A percentile compares a stretch with the other conserved stretches of the same genome.
Evolutionary conservation across 2,888 invertebrate species (phyloP).

Genomic region (Oeneis ivallda): DNA sequence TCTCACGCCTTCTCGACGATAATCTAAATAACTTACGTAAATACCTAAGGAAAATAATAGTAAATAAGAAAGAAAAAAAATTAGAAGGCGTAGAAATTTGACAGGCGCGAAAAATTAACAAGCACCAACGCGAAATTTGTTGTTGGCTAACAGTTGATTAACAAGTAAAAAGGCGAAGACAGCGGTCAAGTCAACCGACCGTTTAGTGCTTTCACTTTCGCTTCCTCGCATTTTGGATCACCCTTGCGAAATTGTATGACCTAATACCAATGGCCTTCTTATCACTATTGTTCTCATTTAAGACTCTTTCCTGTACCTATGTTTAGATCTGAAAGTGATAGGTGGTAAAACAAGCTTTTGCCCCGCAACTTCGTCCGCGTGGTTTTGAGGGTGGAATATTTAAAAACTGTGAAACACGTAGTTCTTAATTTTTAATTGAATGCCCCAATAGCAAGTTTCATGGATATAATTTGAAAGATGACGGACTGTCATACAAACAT

Average conservation of each 20-base stretch:
- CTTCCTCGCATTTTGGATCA: conserved; percentile 38
- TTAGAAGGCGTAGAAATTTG: conserved; percentile 12
- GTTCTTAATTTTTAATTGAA: too few relatives aligned
- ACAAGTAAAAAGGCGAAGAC: conserved; percentile 56
- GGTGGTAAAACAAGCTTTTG: too few relatives aligned
- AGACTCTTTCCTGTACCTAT: neutral
- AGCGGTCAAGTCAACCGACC: conserved; percentile 61
- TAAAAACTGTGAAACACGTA: too few relatives aligned
- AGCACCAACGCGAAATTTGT: conserved; percentile 45
- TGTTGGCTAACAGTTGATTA: conserved; percentile 62
- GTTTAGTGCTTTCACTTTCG: conserved; percentile 72
- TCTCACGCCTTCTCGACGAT: too few relatives aligned
- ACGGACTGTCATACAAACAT: too few relatives aligned
- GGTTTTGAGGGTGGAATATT: too few relatives aligned
- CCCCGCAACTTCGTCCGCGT: too few relatives aligned
- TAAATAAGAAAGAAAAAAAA: neutral
- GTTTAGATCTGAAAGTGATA: neutral
- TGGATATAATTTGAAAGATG: too few relatives aligned
- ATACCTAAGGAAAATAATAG: neutral
- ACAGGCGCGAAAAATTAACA: conserved; percentile 16
- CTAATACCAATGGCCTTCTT: conserved; percentile 35
- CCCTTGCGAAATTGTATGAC: conserved; percentile 36
- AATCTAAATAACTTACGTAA: neutral
- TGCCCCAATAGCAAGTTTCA: too few relatives aligned
- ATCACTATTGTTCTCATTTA: conserved; percentile 21